Evolutionary conservation across 2,797 vertebrate genomes (phyloP).

Genomic region (Remorina albescens): DNA sequence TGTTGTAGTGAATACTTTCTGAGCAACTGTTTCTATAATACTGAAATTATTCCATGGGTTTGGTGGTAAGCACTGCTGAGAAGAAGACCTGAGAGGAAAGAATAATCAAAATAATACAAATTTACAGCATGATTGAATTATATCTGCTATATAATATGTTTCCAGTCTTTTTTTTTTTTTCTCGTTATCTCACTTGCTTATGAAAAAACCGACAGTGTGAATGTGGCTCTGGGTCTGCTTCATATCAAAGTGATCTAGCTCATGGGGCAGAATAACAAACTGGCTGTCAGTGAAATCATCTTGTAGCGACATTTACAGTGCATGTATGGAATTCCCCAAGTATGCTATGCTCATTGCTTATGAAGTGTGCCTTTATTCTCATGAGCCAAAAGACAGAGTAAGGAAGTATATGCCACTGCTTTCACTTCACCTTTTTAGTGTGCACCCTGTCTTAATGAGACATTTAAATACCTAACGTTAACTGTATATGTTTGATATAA

Average conservation of each 20-base stretch:
- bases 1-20: conserved; percentile 18
- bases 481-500: neutral
- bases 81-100: neutral
- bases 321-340: conserved; percentile 37
- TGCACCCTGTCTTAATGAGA: conserved; percentile 22
- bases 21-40: neutral
- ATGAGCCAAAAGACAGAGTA: conserved; percentile 20
- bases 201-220: neutral
- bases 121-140: neutral
- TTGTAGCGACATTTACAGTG: conserved; percentile 11
- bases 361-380: conserved; percentile 41
- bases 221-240: neutral
- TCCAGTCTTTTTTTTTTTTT: neutral
- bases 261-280: conserved; percentile 3
- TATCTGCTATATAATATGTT: neutral
- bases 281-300: conserved; percentile 53
- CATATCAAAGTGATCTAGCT: neutral
- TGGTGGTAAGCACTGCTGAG: neutral
- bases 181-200: neutral
- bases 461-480: conserved; percentile 7
- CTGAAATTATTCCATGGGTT: neutral
- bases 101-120: neutral
- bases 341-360: conserved; percentile 26
- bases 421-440: conserved; percentile 47
- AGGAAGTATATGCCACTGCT: conserved; percentile 30